These are phyloP conservation scores for Microtus montanus DNA, from an alignment of 2,113 vertebrate genomes.

Conservation along the genomic window DNA sequence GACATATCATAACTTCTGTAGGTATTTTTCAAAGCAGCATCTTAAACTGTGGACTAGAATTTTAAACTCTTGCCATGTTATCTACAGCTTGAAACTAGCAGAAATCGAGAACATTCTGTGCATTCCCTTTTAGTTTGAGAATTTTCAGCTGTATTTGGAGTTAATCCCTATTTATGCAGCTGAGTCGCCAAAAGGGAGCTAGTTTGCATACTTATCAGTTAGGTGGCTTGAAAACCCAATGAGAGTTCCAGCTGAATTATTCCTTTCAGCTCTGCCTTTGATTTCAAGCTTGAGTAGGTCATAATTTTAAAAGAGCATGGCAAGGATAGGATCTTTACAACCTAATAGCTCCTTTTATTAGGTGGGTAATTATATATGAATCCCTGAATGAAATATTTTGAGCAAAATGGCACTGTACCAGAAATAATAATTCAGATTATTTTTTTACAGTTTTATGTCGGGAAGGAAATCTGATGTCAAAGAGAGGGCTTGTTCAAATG, in stretches of 20 bases:
- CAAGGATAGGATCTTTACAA: constrained; percentile 85
- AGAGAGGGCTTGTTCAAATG: constrained; percentile 79
- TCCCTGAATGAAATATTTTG: constrained; percentile 85
- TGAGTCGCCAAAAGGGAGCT: constrained; percentile 78
- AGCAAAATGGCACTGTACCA: constrained; percentile 83
- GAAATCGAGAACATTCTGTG: constrained; percentile 71
- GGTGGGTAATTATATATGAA: constrained; percentile 85
- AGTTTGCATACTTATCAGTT: constrained; percentile 85
- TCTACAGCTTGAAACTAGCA: constrained; percentile 57
- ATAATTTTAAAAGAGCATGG: constrained; percentile 85
- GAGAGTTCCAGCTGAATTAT: constrained; percentile 82
- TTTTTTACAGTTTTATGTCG: constrained; percentile 77
- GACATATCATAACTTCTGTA: constrained; percentile 22
- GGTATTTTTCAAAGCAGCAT: constrained; percentile 48
- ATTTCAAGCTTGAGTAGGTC: constrained; percentile 87
- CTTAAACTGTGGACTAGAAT: constrained; percentile 64
- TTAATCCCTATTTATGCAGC: constrained; percentile 84
- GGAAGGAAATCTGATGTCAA: constrained; percentile 77
- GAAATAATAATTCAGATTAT: constrained; percentile 84
- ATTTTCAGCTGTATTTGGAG: constrained; percentile 77
- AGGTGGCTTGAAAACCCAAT: constrained; percentile 82
- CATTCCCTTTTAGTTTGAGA: constrained; percentile 66
- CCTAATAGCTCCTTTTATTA: constrained; percentile 87
- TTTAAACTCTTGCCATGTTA: constrained; percentile 42
- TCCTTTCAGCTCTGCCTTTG: constrained; percentile 85